Evolutionary conservation across 2,888 invertebrate species (phyloP).

Genomic region (Apodemia duryi): DNA sequence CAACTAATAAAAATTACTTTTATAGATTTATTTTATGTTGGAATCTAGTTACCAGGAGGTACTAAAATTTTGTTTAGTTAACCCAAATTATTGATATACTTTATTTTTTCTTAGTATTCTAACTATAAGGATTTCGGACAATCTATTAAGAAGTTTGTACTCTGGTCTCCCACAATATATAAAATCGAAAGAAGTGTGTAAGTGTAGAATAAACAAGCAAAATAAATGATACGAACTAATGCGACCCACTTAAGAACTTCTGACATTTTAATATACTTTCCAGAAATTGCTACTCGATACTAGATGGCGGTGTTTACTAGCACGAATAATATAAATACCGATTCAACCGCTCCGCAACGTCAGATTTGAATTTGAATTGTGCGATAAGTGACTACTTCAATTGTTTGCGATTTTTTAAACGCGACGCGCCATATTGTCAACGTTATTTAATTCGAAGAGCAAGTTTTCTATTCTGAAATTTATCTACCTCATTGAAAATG

Average conservation of each 20-base stretch:
- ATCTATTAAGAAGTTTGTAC: too few relatives aligned
- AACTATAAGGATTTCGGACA: too few relatives aligned
- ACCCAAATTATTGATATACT: too few relatives aligned
- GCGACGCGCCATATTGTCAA: background rate
- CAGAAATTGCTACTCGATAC: conserved; percentile 42
- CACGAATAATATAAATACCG: background rate
- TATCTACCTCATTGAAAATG: conserved; percentile 35
- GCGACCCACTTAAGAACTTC: conserved; percentile 4
- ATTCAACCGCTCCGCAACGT: background rate
- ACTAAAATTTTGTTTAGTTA: too few relatives aligned
- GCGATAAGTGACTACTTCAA: background rate
- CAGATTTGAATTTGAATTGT: background rate
- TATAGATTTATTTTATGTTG: too few relatives aligned
- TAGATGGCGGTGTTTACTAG: conserved; percentile 47
- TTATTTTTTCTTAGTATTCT: too few relatives aligned
- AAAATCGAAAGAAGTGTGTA: too few relatives aligned
- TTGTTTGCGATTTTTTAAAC: background rate
- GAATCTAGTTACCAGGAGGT: too few relatives aligned
- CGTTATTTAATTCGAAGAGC: background rate
- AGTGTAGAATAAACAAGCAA: background rate
- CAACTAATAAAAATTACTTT: too few relatives aligned
- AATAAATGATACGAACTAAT: background rate
- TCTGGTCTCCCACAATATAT: background rate
- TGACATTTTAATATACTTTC: conserved; percentile 17
- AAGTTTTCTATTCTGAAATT: background rate